Conservation (phyloP, 2,113 vertebrate species). For the Albula goreensis region DNA sequence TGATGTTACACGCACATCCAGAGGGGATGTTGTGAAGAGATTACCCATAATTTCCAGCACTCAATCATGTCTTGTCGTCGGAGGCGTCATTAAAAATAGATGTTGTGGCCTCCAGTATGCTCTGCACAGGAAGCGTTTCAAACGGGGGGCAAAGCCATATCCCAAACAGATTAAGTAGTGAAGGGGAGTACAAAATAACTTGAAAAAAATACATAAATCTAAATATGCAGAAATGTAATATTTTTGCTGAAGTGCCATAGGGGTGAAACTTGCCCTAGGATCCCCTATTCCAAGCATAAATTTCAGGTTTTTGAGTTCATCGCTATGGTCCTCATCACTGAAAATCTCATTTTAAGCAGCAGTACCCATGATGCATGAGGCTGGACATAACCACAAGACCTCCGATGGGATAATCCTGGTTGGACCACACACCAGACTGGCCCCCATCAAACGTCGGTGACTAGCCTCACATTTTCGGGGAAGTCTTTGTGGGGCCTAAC, state of each 20-base stretch:
- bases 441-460: neutral
- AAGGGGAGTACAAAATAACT: neutral
- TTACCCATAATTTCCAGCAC: conserved; percentile 37
- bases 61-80: conserved; percentile 40
- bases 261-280: no score
- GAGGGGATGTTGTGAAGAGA: conserved; percentile 18
- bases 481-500: neutral
- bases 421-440: no score
- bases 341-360: neutral
- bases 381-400: neutral
- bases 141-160: neutral
- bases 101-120: conserved; percentile 30
- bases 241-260: no score
- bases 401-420: neutral
- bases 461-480: neutral
- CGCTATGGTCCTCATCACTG: neutral
- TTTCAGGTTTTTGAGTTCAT: neutral
- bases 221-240: neutral
- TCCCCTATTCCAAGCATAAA: no score
- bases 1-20: neutral
- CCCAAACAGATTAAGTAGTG: neutral
- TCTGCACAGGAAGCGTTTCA: conserved; percentile 37
- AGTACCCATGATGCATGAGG: no score
- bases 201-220: neutral
- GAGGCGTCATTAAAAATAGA: conserved; percentile 48